phyloP scores from a whole-genome alignment of 2,797 vertebrate genomes.

The Danio choprae region DNA sequence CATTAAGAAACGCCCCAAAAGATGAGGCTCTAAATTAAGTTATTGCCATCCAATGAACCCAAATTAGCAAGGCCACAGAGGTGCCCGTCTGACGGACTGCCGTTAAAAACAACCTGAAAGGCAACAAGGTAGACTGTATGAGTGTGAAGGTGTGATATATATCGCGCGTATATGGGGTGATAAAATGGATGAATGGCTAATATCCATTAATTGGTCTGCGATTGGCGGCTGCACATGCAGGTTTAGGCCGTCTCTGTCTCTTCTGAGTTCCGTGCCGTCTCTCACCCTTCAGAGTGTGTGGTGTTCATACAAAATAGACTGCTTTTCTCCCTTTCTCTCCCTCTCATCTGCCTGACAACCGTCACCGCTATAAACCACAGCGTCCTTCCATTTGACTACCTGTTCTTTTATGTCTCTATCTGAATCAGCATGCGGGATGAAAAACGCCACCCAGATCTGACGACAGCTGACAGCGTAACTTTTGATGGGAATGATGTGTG shows the following conservation, averaged over 20 bases:
- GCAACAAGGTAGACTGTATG: constrained; percentile 61
- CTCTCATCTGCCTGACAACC: constrained; percentile 43
- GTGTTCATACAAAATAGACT: constrained; percentile 65
- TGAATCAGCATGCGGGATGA: constrained; percentile 80
- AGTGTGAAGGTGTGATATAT: constrained; percentile 28
- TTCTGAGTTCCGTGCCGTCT: constrained; percentile 61
- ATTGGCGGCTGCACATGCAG: constrained; percentile 6
- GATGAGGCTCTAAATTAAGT: constrained; percentile 82
- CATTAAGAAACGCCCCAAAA: constrained; percentile 78
- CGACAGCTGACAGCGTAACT: constrained; percentile 62
- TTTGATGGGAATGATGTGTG: constrained; percentile 63
- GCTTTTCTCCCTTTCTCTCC: not conserved
- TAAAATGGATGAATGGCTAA: constrained; percentile 69
- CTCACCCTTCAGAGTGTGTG: constrained; percentile 70
- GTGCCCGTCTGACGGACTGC: constrained; percentile 49
- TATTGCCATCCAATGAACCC: constrained; percentile 83
- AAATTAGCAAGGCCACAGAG: constrained; percentile 77
- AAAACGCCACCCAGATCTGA: constrained; percentile 57
- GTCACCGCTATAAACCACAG: not conserved
- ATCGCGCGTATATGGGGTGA: constrained; percentile 43
- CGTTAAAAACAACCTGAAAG: constrained; percentile 68
- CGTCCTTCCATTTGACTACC: constrained; percentile 62
- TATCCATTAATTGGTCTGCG: constrained; percentile 52
- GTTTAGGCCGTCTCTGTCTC: constrained; percentile 60
- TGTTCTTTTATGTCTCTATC: constrained; percentile 74